Conservation (phyloP, 1,140 invertebrate species). For the Acromyrmex charruanus region DNA sequence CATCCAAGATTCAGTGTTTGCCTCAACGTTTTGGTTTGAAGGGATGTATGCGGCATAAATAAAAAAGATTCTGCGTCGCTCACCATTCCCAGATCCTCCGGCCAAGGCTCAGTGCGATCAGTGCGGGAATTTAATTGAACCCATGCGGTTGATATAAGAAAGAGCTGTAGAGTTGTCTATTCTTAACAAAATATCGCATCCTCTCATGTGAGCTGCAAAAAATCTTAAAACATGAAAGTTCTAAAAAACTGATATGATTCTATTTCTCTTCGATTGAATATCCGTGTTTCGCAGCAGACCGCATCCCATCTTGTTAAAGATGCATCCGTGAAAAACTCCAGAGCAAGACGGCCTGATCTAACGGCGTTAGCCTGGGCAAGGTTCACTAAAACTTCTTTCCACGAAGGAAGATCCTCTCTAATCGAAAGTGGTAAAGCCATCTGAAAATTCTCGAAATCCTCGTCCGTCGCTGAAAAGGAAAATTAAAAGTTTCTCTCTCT, state of each 20-base stretch:
- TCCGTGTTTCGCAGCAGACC: neutral
- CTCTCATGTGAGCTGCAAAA: neutral
- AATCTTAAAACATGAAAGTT: neutral
- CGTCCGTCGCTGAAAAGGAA: neutral
- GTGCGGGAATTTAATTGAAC: too few relatives aligned
- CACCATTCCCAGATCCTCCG: too few relatives aligned
- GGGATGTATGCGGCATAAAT: too few relatives aligned
- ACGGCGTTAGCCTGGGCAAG: neutral
- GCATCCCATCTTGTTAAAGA: neutral
- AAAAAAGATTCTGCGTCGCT: too few relatives aligned
- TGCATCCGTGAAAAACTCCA: neutral
- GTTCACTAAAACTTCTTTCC: neutral
- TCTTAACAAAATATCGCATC: neutral
- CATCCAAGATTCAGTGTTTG: too few relatives aligned
- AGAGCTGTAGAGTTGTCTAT: too few relatives aligned
- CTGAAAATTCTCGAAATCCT: neutral
- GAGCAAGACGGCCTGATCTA: neutral
- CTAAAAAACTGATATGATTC: neutral
- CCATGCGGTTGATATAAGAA: too few relatives aligned
- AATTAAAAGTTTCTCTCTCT: neutral
- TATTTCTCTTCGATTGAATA: neutral
- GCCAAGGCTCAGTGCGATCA: too few relatives aligned
- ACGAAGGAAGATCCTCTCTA: neutral
- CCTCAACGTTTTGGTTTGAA: too few relatives aligned
- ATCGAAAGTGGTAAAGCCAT: neutral